Evolutionary conservation across 2,888 invertebrate species (phyloP).

Genomic region (Hetaerina titia): DNA sequence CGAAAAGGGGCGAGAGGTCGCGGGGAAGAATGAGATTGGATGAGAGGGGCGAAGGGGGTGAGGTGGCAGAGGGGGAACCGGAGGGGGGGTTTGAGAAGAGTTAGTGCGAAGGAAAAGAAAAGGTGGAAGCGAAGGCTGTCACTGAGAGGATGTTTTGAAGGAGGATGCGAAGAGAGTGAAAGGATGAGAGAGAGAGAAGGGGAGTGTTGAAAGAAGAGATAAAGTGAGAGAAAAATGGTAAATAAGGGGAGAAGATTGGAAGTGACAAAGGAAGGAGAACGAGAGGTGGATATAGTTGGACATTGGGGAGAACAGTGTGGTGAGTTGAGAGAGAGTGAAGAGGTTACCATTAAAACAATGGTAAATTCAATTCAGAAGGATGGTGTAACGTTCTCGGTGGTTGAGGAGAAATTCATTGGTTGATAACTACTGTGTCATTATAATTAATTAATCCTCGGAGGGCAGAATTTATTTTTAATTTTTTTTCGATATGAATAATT

Average conservation of each 20-base stretch:
- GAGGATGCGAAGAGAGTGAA: background rate
- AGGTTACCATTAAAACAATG: no score
- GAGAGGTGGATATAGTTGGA: no score
- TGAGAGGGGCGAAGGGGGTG: background rate
- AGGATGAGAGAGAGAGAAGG: background rate
- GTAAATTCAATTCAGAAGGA: no score
- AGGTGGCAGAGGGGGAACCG: background rate
- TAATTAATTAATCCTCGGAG: no score
- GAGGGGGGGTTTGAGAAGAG: background rate
- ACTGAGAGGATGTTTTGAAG: background rate
- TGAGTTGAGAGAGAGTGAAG: no score
- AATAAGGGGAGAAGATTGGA: background rate
- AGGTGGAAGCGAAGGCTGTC: slow-evolving; percentile 1
- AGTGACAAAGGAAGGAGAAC: background rate
- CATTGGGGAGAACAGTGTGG: no score
- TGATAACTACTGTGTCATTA: no score
- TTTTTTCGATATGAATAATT: no score
- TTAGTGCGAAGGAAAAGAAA: background rate
- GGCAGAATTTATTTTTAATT: no score
- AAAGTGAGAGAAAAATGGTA: background rate
- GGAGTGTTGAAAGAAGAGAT: background rate
- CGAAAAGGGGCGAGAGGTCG: background rate
- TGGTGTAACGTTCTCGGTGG: no score
- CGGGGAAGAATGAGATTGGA: background rate
- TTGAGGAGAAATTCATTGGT: no score